Percentiles rank a stretch among this genome's conserved stretches.
Conservation (phyloP, 2,888 invertebrate genomes). For the Troglohyphantes excavatus region DNA sequence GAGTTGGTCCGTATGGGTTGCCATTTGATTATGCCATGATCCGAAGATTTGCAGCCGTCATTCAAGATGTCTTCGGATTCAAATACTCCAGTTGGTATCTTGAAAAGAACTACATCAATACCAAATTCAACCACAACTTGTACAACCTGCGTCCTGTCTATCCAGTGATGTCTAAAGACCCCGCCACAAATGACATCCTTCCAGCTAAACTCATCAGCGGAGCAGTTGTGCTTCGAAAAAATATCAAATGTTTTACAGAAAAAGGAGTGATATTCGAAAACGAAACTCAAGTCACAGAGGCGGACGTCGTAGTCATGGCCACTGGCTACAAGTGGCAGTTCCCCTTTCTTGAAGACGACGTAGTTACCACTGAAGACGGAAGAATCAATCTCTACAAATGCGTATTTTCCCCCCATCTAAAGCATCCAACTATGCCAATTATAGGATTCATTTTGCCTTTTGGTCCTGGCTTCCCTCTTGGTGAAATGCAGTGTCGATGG, state of each 20-base stretch:
- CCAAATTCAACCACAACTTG: conserved; percentile 69
- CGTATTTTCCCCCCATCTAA: conserved; percentile 61
- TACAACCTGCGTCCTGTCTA: conserved; percentile 52
- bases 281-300: conserved; percentile 66
- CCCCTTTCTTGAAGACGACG: conserved; percentile 75
- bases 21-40: conserved; percentile 68
- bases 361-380: conserved; percentile 41
- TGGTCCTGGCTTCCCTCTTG: conserved; percentile 68
- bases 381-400: conserved; percentile 67
- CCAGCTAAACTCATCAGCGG: conserved; percentile 66
- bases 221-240: conserved; percentile 40
- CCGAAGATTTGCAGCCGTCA: conserved; percentile 31
- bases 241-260: conserved; percentile 67
- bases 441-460: conserved; percentile 73
- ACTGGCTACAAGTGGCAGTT: conserved; percentile 73
- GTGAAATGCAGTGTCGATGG: conserved; percentile 71
- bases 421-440: conserved; percentile 61
- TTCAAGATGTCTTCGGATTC: conserved; percentile 38
- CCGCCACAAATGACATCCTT: conserved; percentile 72
- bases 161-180: conserved; percentile 55
- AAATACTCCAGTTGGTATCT: conserved; percentile 50
- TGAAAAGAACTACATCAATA: conserved; percentile 29
- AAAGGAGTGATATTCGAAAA: conserved; percentile 73
- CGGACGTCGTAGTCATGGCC: conserved; percentile 73
- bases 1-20: conserved; percentile 71